These are phyloP conservation scores for Aldabrachelys gigantea DNA, from an alignment of 2,113 vertebrate species.

Conservation along the genomic window DNA sequence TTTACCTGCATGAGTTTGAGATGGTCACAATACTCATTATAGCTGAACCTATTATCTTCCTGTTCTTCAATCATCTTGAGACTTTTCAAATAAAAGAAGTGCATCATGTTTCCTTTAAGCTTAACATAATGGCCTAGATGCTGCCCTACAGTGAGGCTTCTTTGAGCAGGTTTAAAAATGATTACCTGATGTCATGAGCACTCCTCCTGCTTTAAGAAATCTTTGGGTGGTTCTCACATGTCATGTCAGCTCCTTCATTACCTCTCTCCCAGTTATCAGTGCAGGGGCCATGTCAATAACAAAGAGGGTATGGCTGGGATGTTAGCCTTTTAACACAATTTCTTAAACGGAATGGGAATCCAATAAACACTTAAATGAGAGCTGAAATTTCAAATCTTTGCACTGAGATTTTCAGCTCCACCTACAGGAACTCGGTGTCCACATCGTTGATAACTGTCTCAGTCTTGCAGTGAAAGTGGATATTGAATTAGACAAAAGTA, in stretches of 20 bases:
- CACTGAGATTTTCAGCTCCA: not conserved
- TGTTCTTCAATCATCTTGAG: not conserved
- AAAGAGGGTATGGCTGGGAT: not conserved
- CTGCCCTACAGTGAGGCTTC: not conserved
- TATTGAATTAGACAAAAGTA: not conserved
- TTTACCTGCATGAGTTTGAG: not conserved
- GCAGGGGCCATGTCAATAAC: not conserved
- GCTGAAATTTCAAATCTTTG: not conserved
- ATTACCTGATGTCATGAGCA: not conserved
- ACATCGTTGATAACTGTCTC: not conserved
- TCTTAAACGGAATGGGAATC: not conserved
- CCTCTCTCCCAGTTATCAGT: not conserved
- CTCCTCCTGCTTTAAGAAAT: not conserved
- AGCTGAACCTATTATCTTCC: not conserved
- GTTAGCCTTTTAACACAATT: not conserved
- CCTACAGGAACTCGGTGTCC: rapidly evolving
- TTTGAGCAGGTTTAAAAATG: not conserved
- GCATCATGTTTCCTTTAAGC: not conserved
- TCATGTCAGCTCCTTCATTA: not conserved
- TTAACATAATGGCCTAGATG: not conserved
- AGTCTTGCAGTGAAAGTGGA: not conserved
- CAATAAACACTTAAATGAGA: not conserved
- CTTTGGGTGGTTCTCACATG: not conserved
- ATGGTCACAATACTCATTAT: not conserved
- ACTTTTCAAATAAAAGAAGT: not conserved